Evolutionary conservation across 2,888 invertebrate genomes (phyloP), one percentile per base, ranked within the genome.

Genomic region (Cryptocephalus primarius): DNA sequence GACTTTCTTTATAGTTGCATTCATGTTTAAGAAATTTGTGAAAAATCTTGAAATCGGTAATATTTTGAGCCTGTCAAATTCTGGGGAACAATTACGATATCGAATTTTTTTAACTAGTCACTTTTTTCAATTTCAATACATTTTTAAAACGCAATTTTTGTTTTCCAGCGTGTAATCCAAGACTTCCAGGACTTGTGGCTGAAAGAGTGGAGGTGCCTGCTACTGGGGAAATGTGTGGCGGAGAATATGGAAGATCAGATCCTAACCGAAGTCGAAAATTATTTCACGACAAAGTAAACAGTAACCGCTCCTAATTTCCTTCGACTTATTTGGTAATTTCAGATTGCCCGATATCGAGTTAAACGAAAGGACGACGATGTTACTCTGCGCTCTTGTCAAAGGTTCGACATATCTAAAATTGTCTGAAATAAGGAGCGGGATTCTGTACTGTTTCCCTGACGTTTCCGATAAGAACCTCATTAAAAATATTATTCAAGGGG

Each of bases 111-210:
- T n/a, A n/a, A n/a, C n/a, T n/a, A n/a, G n/a, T n/a, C 8, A 33
- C 32, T 39, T 32, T 39, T 40, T 47, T 48, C 48, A 22, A 22
- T 22, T 22, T 22, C 6, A 22, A 4, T 22, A 6, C 6, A 22
- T 22, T 22, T 6, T 22, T 22, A 22, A 22, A 6, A 22, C 22
- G 3, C 22, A 22, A 22, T 22, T 22, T 22, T 22, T 2, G 6
- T 22, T 43, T 65, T 68, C 54, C 63, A 83, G 82, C 72, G 70
- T 56, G 73, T 79, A 8, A 72, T 82, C 31, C 72, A 72, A 40
- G 75, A 76, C 44, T 74, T 83, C 64, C 78, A 81, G 55, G 70
- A 72, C 10, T 70, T 75, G 33, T 83, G 82, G 81, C 67, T 84
- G 1, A 75, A 75, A 39, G 79, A 79, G 31, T 84, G 80, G 79